Evolutionary conservation across 2,888 invertebrate genomes (phyloP), one percentile per base, ranked within the genome.

Genomic region (Andrena haemorrhoa): DNA sequence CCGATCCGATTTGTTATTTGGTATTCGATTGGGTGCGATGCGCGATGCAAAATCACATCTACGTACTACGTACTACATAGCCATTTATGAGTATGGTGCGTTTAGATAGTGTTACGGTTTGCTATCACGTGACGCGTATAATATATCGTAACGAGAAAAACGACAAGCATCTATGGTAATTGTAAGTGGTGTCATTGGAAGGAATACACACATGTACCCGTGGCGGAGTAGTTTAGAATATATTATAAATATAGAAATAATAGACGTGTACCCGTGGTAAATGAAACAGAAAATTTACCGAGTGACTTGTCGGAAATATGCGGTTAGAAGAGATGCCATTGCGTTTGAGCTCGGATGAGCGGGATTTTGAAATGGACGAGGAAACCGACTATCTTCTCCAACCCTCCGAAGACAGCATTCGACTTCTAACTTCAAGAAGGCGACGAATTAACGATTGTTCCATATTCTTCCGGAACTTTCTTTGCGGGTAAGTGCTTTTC

Each of bases 341-440:
- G 81, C 90, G 92, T 77, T 88, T 93, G 51, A 93, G 92, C 86
- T 91, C 93, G 58, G 94, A 94, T 64, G 94, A 94, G 89, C 92
- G 91, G 85, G 92, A 93, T 86, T 94, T 94, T 88, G 94, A 94
- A 88, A 93, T 94, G 94, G 94, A 93, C 83, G 94, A 94, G 75
- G 94, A 94, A 80, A 93, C 94, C 0, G 94, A 94, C 80, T 94
- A 93, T 88, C 91, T 94, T 64, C 88, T 94, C 33, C 93, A 93
- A 35, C 91, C 94, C 4, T 88, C 90, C 63, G 93, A 93, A 77
- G 93, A 92, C 60, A 93, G 91, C 85, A 91, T 93, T 68, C 84
- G 92, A 69, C 90, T 93, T 2, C 81, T 93, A 65, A 89, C 90
- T 56, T 88, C 88, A 16, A 88, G 92, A 78, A 90, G 90, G 56